Base-by-base conservation (phyloP, 2,797 vertebrate genomes). In the Diceros bicornis region DNA sequence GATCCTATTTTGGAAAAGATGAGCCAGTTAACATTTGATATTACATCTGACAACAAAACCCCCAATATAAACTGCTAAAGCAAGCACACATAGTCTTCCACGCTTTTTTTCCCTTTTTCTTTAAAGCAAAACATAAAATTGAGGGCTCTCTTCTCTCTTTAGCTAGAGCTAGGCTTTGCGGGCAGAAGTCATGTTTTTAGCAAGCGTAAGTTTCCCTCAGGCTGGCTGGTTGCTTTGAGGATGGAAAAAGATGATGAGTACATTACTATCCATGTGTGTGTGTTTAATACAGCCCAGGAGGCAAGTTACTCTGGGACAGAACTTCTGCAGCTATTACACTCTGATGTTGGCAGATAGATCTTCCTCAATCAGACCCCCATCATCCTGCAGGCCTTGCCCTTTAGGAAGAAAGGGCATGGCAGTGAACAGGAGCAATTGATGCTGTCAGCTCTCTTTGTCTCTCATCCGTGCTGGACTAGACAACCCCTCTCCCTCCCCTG, bases 91-190 rank as follows among this genome's bases (percentile, higher is more conserved):
- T 4, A 1, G 0, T 52, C 97, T 93, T 50, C 47, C 90, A 16
- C 10, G 7, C 10, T 61, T 29, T 64, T 91, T 34, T 1, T 1
- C 13, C 25, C 10, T 32, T 88, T 57, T 47, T 27, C 64, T 72
- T 94, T 34, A 91, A 95, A 83, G 83, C 23, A 96, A 97, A 96
- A 94, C 74, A 93, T 94, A 87, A 72, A 18, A 62, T 75, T 74
- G 21, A 37, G 13, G 47, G 27, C 90, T 96, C 94, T 0, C 0
- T 17, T 96, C 61, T 74, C 37, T 6, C 23, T 94, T 72, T 20
- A 91, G 66, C 0, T 71, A 29, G 2, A 90, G 25, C 37, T 62
- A 87, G 25, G 20, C 16, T 92, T 61, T 94, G n/a, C 68, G 20
- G 32, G 12, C 11, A 47, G 25, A 95, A 69, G 18, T 14, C 41